Percentiles rank a stretch among this genome's conserved stretches.
Conservation (phyloP, 2,113 vertebrate genomes). For the Oreochromis aureus region DNA sequence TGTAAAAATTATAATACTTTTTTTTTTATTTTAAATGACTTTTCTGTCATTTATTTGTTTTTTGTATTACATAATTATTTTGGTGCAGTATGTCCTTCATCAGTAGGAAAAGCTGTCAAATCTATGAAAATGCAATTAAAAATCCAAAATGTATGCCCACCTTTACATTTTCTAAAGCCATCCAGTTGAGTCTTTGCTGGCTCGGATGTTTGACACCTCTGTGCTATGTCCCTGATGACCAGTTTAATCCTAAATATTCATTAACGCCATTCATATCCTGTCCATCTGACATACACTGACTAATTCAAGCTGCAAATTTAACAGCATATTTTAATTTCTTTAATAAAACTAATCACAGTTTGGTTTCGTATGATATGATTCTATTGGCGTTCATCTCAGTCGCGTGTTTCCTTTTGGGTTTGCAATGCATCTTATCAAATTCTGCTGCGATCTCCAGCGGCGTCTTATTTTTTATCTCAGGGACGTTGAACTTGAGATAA, state of each 20-base stretch:
- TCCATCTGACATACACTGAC: not conserved
- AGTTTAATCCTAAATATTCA: not conserved
- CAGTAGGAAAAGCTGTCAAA: not conserved
- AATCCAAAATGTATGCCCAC: too few relatives aligned
- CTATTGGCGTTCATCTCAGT: not conserved
- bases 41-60: not conserved
- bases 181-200: too few relatives aligned
- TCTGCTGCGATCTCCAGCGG: conserved; percentile 74
- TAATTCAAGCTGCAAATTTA: not conserved
- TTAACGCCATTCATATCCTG: not conserved
- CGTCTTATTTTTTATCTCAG: conserved; percentile 73
- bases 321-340: not conserved
- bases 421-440: conserved; percentile 67
- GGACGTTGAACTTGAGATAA: conserved; percentile 65
- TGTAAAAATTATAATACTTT: not conserved
- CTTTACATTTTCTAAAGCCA: too few relatives aligned
- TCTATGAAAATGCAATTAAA: too few relatives aligned
- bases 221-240: not conserved
- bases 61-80: not conserved
- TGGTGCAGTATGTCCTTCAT: not conserved
- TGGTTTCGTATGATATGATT: not conserved
- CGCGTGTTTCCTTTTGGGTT: not conserved
- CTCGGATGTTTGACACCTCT: not conserved
- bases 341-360: conserved; percentile 32
- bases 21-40: not conserved